Base-by-base conservation (phyloP, 30 jellyfish, hydroid and myxozoan species). In the Catostylus mosaicus region DNA sequence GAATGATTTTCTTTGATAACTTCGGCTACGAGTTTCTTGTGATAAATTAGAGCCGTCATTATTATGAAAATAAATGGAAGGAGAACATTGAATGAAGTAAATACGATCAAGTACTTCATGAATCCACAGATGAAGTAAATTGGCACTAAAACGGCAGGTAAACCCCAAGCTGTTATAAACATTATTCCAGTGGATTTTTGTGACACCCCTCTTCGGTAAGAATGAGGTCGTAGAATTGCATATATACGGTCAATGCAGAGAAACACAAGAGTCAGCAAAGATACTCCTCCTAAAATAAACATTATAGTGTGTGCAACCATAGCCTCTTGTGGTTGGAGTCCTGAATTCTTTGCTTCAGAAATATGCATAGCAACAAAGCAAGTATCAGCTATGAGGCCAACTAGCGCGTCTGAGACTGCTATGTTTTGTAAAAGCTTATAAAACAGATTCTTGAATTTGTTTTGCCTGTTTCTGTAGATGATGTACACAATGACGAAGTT, bases 201-300 rank as follows among this genome's bases (percentile, higher is more conserved):
- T 1, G 81, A 60, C 22, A 83, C 23, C 20, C 94, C 94, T 32
- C 65, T 83, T 33, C 94, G 48, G 94, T 83, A 83, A 12, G 79
- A 50, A 27, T 45, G 66, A 60, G 94, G 94, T 35, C 84, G 78
- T 8, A 61, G 32, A 11, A 83, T 47, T 11, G 94, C 94, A 33
- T 27, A 59, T 30, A 83, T 72, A 0, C 94, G 69, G 57, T 83
- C 94, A 3, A 83, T 56, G 62, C 94, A 83, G 24, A 83, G 72
- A 33, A 30, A 69, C 31, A 62, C 67, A 61, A 83, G 50, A 3
- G 86, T 83, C n/a, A 83, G 32, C 73, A 83, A 30, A 19, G 94
- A 72, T 14, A 83, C 94, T 11, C 94, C 94, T 4, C 94, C 94
- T 1, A 83, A 22, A 2, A 60, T 72, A 40, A 83, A 83, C 87